phyloP scores from a whole-genome alignment of 2,888 invertebrate species.

The Leucozona laternaria region DNA sequence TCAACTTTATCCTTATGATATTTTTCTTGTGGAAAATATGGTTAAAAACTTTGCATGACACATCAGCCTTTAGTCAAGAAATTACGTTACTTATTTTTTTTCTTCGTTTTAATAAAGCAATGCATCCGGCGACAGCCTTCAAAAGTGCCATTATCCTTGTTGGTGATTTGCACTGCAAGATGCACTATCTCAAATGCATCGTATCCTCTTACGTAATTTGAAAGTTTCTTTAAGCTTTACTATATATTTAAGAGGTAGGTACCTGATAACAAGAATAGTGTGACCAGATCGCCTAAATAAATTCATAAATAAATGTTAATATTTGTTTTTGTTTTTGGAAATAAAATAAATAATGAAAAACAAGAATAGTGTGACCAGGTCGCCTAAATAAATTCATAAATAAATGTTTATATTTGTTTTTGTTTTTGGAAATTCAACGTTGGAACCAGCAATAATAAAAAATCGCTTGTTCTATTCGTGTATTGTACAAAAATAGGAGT shows the following conservation, averaged over 20 bases:
- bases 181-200: conserved; percentile 23
- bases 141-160: conserved; percentile 43
- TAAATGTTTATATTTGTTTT: too few relatives aligned
- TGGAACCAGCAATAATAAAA: too few relatives aligned
- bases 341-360: too few relatives aligned
- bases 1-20: conserved; percentile 9
- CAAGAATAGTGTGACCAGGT: too few relatives aligned
- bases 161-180: conserved; percentile 34
- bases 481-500: too few relatives aligned
- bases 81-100: neutral
- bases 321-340: too few relatives aligned
- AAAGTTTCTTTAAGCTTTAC: neutral
- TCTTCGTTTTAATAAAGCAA: conserved; percentile 22
- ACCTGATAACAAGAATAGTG: neutral
- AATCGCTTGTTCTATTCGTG: too few relatives aligned
- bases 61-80: conserved; percentile 4
- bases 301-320: too few relatives aligned
- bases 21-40: neutral
- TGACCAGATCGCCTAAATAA: too few relatives aligned
- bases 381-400: too few relatives aligned
- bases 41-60: neutral
- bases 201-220: conserved; percentile 10
- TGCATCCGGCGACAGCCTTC: conserved; percentile 27
- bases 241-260: neutral
- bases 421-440: too few relatives aligned